phyloP scores from a whole-genome alignment of 1,140 invertebrate species.

The Heliconius eleuchia region DNA sequence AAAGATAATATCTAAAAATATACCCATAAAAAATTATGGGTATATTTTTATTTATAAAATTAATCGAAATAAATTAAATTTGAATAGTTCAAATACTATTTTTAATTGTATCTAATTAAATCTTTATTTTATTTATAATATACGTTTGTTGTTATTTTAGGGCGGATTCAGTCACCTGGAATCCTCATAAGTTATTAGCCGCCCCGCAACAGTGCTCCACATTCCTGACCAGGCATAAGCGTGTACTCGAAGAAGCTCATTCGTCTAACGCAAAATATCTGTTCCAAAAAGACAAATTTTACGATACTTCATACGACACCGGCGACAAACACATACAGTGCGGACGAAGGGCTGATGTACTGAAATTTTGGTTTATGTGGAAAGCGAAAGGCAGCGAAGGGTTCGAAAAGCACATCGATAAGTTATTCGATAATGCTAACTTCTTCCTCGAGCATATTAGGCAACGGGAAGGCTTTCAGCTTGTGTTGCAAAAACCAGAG shows the following conservation, averaged over 20 bases:
- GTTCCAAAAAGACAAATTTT: slow-evolving; percentile 98
- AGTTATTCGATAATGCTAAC: slow-evolving; percentile 87
- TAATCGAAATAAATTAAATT: no score
- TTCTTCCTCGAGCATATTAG: slow-evolving; percentile 87
- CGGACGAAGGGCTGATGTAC: slow-evolving; percentile 95
- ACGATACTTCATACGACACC: slow-evolving; percentile 94
- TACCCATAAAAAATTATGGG: no score
- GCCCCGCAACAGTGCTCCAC: slow-evolving; percentile 95
- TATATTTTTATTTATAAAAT: no score
- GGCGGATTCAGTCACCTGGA: slow-evolving; percentile 96
- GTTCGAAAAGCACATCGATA: slow-evolving; percentile 90
- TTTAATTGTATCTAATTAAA: no score
- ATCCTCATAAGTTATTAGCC: slow-evolving; percentile 95
- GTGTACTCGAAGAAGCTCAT: slow-evolving; percentile 84
- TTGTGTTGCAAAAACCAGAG: slow-evolving; percentile 91
- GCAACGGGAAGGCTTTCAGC: slow-evolving; percentile 86
- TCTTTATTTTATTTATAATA: not conserved
- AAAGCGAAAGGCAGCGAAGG: slow-evolving; percentile 94
- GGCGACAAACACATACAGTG: slow-evolving; percentile 97
- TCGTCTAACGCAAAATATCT: slow-evolving; percentile 92
- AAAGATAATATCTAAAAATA: no score
- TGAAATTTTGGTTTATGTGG: slow-evolving; percentile 99
- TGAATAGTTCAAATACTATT: no score
- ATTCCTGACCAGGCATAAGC: slow-evolving; percentile 88
- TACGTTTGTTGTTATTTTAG: slow-evolving; percentile 74